Evolutionary conservation across 2,888 invertebrate genomes (phyloP), one percentile per base, ranked within the genome.

Genomic region (Chorisops tibialis): DNA sequence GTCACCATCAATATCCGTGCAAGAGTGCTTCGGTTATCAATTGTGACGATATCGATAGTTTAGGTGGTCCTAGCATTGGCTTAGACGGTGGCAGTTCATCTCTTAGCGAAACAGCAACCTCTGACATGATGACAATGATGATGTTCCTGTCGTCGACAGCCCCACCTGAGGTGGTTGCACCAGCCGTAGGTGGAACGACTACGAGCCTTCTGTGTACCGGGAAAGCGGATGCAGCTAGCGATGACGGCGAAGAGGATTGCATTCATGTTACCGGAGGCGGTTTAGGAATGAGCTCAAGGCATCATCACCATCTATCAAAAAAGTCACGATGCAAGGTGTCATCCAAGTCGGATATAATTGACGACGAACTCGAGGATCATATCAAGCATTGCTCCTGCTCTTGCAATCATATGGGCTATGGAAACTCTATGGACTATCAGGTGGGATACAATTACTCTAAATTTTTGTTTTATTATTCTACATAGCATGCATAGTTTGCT

Each of bases 331-430:
- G 62, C 49, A 56, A 39, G 14, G 21, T 22, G 21, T 35, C 67
- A 66, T 22, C 67, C 67, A 52, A 35, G 67, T 45, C 65, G 64
- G 45, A 67, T 58, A 63, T 70, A 51, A 72, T 91, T 73, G 91
- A 91, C 79, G 84, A 90, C 76, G 92, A 93, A 81, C 85, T 93
- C 79, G 85, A 91, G 77, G 86, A 88, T 79, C 93, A 93, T 83
- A 92, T 93, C 78, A 89, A 90, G 80, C 87, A 86, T 78, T 93
- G 93, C 81, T 87, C 90, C 71, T 93, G 93, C 81, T 88, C 91
- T 73, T 93, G 93, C 84, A 91, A 92, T 83, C 93, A 93, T 83
- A 89, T 93, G 89, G 93, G 93, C 76, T 92, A 91, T 82, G 93
- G 93, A 72, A 93, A 93, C 82, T 91, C 87, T 79, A 87, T 91